Base-by-base conservation (phyloP, 2,888 invertebrate genomes). In the Gortyna flavago region DNA sequence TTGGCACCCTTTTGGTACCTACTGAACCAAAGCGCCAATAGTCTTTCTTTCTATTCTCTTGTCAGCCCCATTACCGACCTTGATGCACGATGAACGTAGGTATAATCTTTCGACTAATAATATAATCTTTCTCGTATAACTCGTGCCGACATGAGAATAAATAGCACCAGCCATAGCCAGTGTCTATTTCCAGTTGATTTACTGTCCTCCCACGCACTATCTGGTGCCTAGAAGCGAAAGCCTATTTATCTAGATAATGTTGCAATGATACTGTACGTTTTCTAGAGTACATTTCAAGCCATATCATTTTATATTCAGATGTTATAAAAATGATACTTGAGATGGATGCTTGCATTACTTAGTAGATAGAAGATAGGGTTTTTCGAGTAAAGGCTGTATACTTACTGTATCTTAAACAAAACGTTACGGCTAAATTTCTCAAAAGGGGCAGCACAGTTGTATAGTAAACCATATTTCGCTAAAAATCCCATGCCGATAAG, bases 181-280 rank as follows among this genome's bases (percentile, higher is more conserved):
- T 44, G 6, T 79, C 41, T 7, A 61, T 51, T 80, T 67, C 57
- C n/a, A 71, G 25, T 73, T 83, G 77, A 57, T 68, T 65, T 83
- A 80, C 73, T 83, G 80, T 29, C 25, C n/a, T 38, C 41, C 38
- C 1, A 2, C 44, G 73, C 70, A 77, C 83, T 80, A 57, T 67
- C 29, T 32, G 75, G 84, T 83, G 85, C 83, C 88, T 87, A 83
- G 54, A n/a, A 35, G 67, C 35, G 2, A 35, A 88, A 88, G 89
- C 89, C 86, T 91, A 90, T 90, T 90, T 89, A 83, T 85, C 88
- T 87, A 83, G 89, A 89, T 89, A 88, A 83, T 65, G 71, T 83
- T 29, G 73, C 83, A 73, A 80, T 80, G 80, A 83, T 72, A 73
- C 61, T 73, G 72, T 73, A 77, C 59, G 80, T 74, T 80, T 76